Evolutionary conservation across 2,888 invertebrate genomes (phyloP).

Genomic region (Barypeithes pellucidus): DNA sequence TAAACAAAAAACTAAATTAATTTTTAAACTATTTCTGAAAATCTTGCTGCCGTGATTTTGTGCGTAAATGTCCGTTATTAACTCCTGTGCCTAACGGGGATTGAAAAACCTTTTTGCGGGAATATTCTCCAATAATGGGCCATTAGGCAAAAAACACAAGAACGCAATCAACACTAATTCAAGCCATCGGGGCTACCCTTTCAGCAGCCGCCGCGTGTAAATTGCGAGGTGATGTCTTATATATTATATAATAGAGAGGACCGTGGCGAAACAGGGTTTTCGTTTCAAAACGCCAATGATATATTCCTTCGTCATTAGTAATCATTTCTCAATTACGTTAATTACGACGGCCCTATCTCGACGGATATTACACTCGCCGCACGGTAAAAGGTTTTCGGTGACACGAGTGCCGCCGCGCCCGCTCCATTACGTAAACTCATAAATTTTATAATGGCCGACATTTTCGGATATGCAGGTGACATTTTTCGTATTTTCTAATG

Average conservation of each 20-base stretch:
- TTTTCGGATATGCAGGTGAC: constrained; percentile 36
- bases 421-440: constrained; percentile 42
- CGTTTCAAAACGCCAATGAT: constrained; percentile 69
- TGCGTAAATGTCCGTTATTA: constrained; percentile 16
- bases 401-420: constrained; percentile 23
- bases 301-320: constrained; percentile 71
- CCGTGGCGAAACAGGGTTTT: constrained; percentile 65
- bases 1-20: no score
- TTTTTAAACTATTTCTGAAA: background rate
- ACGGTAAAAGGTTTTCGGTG: constrained; percentile 44
- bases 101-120: constrained; percentile 39
- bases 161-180: constrained; percentile 63
- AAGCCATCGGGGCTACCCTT: constrained; percentile 54
- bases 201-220: constrained; percentile 44
- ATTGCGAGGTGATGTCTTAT: constrained; percentile 54
- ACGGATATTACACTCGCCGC: constrained; percentile 56
- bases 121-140: constrained; percentile 57
- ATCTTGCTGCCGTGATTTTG: background rate
- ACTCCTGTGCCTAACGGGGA: constrained; percentile 18
- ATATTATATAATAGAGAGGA: constrained; percentile 54
- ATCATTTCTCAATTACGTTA: constrained; percentile 71
- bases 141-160: constrained; percentile 64
- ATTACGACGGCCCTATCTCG: constrained; percentile 65
- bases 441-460: constrained; percentile 45
- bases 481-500: constrained; percentile 11